phyloP scores from a whole-genome alignment of 2,888 invertebrate species.

The Microchrysa polita region DNA sequence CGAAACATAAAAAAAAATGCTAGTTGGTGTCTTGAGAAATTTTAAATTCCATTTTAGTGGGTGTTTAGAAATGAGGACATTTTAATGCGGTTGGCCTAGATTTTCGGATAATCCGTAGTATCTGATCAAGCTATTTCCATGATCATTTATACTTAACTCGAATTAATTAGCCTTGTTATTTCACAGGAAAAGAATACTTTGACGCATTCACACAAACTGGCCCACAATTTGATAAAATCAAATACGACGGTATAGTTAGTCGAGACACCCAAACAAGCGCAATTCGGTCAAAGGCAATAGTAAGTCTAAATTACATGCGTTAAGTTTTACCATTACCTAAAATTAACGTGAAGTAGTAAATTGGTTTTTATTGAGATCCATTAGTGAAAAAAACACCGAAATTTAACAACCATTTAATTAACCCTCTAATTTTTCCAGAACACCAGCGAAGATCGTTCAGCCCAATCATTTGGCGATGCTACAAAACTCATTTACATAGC shows the following conservation, averaged over 20 bases:
- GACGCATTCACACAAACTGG: constrained; percentile 86
- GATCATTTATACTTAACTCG: no score
- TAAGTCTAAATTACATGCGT: no score
- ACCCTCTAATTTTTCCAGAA: constrained; percentile 54
- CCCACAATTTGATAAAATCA: constrained; percentile 59
- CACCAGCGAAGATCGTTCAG: constrained; percentile 59
- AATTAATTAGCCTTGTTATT: no score
- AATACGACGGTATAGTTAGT: constrained; percentile 55
- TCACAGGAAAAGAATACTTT: constrained; percentile 75
- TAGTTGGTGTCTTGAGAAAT: no score
- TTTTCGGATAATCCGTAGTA: no score
- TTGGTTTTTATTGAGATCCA: no score
- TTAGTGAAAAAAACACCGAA: no score
- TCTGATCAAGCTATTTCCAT: no score
- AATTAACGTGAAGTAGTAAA: background rate
- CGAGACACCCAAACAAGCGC: constrained; percentile 75
- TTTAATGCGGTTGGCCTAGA: no score
- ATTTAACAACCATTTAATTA: background rate
- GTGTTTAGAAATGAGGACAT: no score
- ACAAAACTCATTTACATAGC: constrained; percentile 66
- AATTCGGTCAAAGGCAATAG: constrained; percentile 61
- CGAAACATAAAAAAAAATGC: no score
- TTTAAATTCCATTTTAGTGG: no score
- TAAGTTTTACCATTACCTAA: background rate
- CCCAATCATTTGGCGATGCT: constrained; percentile 61